Evolutionary conservation across 1,140 invertebrate species (phyloP), one percentile per base, ranked within the genome.

Genomic region (Mactra quadrangularis): DNA sequence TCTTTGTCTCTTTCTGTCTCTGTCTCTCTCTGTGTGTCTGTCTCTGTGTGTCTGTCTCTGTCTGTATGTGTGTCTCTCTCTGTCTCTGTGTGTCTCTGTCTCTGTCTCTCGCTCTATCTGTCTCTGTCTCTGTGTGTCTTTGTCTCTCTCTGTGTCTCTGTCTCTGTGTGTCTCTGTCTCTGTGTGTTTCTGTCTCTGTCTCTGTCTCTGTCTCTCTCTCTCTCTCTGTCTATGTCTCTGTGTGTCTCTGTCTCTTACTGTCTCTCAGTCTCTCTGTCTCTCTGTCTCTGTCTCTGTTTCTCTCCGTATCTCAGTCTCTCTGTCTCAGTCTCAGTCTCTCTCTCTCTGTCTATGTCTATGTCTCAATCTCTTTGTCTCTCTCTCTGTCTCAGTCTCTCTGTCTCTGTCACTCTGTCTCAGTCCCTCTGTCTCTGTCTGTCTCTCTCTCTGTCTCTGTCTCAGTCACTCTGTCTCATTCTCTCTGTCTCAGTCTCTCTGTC

Each of bases 1-100:
- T 57, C 53, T 57, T 7, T 57, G 53, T 57, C 53, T 57, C 53
- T 57, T 7, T 57, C 9, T 57, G 53, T 57, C 53, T 57, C 53
- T 57, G 17, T 57, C 53, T 57, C 17, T 57, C 9, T 57, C 53
- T 27, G 9, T 57, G 53, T 57, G 17, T 57, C 11, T 57, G 9
- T 27, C 53, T n/a, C 7, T 27, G 9, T 57, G 9, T 57, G 17
- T 57, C 11, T 57, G 17, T 57, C 53, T 57, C 53, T 27, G 17
- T 27, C 53, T 27, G 9, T 27, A 7, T 27, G 17, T 27, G 53
- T 57, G 9, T 57, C 53, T 57, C 11, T 57, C 53, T 57, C 53
- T 27, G 17, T 27, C 53, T 27, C 11, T 27, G 17, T 27, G 17
- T 27, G 53, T 27, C 53, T 57, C 53, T 57, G 9, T 27, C 11